A percentile compares a stretch with the other conserved stretches of the same genome.
Evolutionary conservation across 2,113 vertebrate species (phyloP).

Genomic region (Narcine bancroftii): DNA sequence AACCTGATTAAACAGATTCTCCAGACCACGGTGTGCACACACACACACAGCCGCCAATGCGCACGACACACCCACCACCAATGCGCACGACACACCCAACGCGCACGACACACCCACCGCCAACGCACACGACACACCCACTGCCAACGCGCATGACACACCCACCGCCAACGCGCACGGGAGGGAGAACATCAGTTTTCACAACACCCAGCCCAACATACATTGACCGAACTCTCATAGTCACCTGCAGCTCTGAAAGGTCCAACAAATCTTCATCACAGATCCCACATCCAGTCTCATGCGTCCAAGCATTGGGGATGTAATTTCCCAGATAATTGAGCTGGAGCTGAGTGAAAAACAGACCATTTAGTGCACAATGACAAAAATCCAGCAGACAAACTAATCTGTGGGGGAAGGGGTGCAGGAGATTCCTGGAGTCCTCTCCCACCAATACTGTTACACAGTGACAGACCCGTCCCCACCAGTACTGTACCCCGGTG

Average conservation of each 20-base stretch:
- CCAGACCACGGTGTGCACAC: constrained; percentile 20
- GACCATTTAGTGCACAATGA: neutral
- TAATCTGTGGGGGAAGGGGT: neutral
- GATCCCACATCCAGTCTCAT: constrained; percentile 60
- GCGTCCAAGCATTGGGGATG: constrained; percentile 65
- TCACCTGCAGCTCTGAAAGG: constrained; percentile 50
- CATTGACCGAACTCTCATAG: no score
- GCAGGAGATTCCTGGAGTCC: no score
- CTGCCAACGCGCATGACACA: no score
- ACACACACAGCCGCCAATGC: constrained; percentile 22
- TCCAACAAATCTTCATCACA: constrained; percentile 52
- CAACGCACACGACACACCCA: no score
- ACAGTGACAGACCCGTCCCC: neutral
- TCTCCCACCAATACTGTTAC: neutral
- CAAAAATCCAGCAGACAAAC: neutral
- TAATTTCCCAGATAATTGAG: constrained; percentile 71
- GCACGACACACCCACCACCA: no score
- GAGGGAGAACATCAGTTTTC: no score
- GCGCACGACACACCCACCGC: no score
- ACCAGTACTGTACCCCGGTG: neutral
- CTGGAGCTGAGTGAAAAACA: constrained; percentile 52
- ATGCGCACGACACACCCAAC: no score
- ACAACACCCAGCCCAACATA: no score
- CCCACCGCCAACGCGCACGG: no score
- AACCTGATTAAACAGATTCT: no score